Evolutionary conservation across 2,113 vertebrate genomes (phyloP).

Genomic region (Alouatta palliata): DNA sequence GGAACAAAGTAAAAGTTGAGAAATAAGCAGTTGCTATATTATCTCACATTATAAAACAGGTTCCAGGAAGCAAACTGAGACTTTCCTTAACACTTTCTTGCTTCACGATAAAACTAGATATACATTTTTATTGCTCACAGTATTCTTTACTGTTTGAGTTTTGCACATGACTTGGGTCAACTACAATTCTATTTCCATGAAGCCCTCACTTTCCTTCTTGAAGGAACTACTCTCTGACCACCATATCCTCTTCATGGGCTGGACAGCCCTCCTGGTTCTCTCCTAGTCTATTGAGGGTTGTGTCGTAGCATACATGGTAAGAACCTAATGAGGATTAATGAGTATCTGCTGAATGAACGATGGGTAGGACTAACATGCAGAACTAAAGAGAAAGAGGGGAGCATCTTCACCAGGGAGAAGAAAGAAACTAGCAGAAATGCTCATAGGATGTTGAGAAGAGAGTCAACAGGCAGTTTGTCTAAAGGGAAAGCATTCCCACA

Average conservation of each 20-base stretch:
- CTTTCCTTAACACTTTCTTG: neutral
- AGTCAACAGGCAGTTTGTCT: neutral
- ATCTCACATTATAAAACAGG: neutral
- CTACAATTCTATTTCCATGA: neutral
- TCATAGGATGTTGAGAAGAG: neutral
- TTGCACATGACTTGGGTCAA: neutral
- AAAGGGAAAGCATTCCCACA: neutral
- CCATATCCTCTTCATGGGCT: neutral
- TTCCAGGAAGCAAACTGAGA: neutral
- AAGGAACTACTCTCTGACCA: neutral
- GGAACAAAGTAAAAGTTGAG: neutral
- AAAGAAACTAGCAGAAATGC: neutral
- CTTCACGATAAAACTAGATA: neutral
- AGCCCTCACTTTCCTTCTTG: neutral
- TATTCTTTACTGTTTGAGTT: neutral
- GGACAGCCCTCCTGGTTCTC: neutral
- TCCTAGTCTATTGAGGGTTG: accelerated
- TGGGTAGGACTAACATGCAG: neutral
- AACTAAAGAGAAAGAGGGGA: neutral
- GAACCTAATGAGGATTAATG: neutral
- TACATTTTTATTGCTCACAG: neutral
- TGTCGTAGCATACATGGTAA: neutral
- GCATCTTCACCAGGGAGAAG: neutral
- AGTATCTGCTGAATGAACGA: neutral
- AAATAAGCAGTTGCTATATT: neutral